Conservation (phyloP, 2,113 vertebrate genomes). For the Podarcis raffonei region DNA sequence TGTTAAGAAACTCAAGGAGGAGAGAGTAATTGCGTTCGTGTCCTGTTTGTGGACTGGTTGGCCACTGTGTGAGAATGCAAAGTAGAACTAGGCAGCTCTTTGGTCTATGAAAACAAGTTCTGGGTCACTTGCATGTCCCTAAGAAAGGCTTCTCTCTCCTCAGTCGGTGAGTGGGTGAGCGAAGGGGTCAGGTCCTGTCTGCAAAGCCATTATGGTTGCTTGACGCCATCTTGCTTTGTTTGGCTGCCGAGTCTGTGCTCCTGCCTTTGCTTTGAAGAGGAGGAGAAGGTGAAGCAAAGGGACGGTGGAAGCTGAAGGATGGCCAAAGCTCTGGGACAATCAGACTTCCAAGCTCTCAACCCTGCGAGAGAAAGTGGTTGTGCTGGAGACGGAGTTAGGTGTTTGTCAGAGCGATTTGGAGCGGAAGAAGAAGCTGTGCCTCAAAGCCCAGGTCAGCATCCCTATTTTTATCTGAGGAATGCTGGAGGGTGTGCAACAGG, state of each 20-base stretch:
- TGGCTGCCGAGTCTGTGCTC: constrained; percentile 32
- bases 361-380: constrained; percentile 76
- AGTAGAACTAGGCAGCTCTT: too few species aligned
- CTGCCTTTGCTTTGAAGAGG: constrained; percentile 1
- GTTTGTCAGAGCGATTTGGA: constrained; percentile 80
- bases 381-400: constrained; percentile 80
- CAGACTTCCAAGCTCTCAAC: constrained; percentile 68
- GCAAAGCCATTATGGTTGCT: not conserved
- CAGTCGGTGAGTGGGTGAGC: not conserved
- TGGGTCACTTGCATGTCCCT: not conserved
- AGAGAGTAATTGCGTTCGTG: too few species aligned
- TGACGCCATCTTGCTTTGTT: not conserved
- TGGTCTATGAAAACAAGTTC: not conserved
- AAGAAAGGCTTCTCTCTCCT: not conserved
- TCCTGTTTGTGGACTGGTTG: too few species aligned
- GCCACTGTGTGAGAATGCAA: too few species aligned
- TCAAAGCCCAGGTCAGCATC: constrained; percentile 78
- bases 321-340: constrained; percentile 30
- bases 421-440: constrained; percentile 85
- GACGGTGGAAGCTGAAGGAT: not conserved
- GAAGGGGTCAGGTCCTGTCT: fast-evolving
- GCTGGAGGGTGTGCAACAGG: too few species aligned
- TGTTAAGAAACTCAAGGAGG: too few species aligned
- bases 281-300: not conserved
- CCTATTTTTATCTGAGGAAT: too few species aligned